Conservation (phyloP, 1,140 invertebrate species). For the Saccostrea cuccullata region DNA sequence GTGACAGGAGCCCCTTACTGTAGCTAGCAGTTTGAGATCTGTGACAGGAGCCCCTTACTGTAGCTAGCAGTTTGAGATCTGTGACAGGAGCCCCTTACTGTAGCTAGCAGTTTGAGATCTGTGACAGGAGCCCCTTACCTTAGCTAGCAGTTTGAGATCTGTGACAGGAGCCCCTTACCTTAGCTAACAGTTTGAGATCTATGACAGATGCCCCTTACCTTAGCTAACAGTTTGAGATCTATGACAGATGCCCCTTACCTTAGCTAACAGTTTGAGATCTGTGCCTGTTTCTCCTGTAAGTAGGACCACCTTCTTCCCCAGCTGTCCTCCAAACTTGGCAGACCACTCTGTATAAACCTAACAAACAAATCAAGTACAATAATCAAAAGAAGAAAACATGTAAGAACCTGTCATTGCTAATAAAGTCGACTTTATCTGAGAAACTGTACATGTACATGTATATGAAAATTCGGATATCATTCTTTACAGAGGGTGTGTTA, state of each 20-base stretch:
- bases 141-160: too few species aligned
- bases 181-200: too few species aligned
- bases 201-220: too few species aligned
- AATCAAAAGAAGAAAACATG: too few species aligned
- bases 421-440: too few species aligned
- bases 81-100: slow-evolving; percentile 81
- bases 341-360: slow-evolving; percentile 93
- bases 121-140: slow-evolving; percentile 80
- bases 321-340: slow-evolving; percentile 87
- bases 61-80: slow-evolving; percentile 91
- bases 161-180: too few species aligned
- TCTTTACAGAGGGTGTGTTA: too few species aligned
- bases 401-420: too few species aligned
- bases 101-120: slow-evolving; percentile 91
- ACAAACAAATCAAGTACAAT: slow-evolving; percentile 37
- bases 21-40: slow-evolving; percentile 91
- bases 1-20: slow-evolving; percentile 61
- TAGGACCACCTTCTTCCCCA: slow-evolving; percentile 92
- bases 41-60: slow-evolving; percentile 82
- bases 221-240: too few species aligned
- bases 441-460: too few species aligned
- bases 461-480: too few species aligned
- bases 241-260: slow-evolving; percentile 62
- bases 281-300: slow-evolving; percentile 99
- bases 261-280: slow-evolving; percentile 91